Base-by-base conservation (phyloP, 2,113 vertebrate species). In the Pelvicachromis taeniatus region DNA sequence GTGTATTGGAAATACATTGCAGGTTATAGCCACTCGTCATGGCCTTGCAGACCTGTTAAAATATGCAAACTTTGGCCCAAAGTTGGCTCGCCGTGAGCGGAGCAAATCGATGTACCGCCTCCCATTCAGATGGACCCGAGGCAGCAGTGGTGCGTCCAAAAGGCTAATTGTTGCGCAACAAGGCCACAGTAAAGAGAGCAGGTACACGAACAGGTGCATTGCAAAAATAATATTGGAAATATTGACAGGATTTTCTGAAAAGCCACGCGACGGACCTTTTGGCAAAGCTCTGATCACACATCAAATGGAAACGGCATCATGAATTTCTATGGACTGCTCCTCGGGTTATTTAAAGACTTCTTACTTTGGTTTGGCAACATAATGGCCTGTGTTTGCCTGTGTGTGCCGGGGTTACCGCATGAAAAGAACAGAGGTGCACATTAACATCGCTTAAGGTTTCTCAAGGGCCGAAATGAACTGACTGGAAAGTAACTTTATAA, bases 401-500 rank as follows among this genome's bases (percentile, higher is more conserved):
- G 94, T 95, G 95, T 90, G 92, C 90, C 87, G 94, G 95, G 96
- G 95, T 96, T 90, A 95, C 48, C 83, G 87, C 82, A 92, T 96
- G 94, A 97, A 96, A 96, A 75, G 95, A 82, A 56, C 56, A 94
- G 95, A 94, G 94, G 94, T 87, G 93, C 95, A 94, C 96, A 96
- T 97, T 96, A 96, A 96, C 96, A 96, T 96, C 93, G 96, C 95
- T 96, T 95, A 96, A 94, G 95, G 94, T 95, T 96, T 96, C 93
- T 95, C 92, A 95, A 95, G 95, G 80, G 81, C 88, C 94, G 92
- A 96, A 95, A 97, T 97, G 96, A 97, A 97, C 95, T 97, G 93
- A 91, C 94, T 92, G 95, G 95, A 96, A 96, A 97, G 96, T 97
- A 96, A 96, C 96, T 97, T 96, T 97, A 96, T 96, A 97, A 97